Base-by-base conservation (phyloP, 1,140 invertebrate genomes). In the Olivierus martensii region DNA sequence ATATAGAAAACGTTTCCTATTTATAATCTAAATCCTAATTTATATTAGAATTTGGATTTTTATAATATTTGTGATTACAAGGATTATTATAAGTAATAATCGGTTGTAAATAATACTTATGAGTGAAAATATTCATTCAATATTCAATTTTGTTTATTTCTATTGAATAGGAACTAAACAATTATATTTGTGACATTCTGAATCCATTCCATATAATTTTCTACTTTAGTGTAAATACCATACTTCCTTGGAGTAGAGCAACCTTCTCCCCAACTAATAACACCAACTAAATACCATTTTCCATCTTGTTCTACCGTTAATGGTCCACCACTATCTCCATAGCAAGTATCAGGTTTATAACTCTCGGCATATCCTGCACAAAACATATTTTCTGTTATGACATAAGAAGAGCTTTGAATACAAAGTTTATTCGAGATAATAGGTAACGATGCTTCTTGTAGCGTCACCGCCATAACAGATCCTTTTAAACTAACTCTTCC, bases 241-340 rank as follows among this genome's bases (percentile, higher is more conserved):
- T 61, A 67, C 46, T 63, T 66, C 12, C 54, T 59, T 3, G 59
- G 52, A 5, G 48, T 55, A 14, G 61, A 62, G 48, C 66, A 67
- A 2, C 66, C 66, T 54, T 67, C 66, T 35, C 90, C 92, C 90
- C 91, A 96, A 53, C 84, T 89, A 59, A 94, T 92, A 60, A 95
- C 89, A 2, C 92, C 91, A 1, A 84, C 87, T 28, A 95, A 71
- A 72, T 91, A 91, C 70, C 87, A 96, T 44, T 80, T 77, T 3
- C 84, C 84, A 61, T 80, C 80, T 0, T 85, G 84, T 63, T 80
- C 79, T 3, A 92, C 83, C 72, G 90, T 81, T 28, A 94, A 71
- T 10, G 90, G 90, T 39, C 89, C 89, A 19, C 91, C 90, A 0
- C 87, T 92, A 64, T 94, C 90, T 14, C 90, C 90, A 77, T 88